Conservation (phyloP, 2,888 invertebrate genomes). For the Lysandra coridon region DNA sequence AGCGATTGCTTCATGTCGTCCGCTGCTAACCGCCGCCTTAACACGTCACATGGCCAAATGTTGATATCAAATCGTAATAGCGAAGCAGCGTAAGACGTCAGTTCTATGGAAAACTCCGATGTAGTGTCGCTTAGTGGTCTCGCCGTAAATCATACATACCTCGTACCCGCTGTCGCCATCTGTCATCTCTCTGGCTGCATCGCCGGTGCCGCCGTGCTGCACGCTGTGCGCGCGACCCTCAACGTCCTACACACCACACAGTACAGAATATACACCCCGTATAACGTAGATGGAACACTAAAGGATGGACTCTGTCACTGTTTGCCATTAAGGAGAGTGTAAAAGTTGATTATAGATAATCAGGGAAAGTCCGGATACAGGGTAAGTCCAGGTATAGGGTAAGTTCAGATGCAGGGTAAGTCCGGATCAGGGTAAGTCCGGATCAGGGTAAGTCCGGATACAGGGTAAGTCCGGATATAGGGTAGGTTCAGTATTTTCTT, state of each 20-base stretch:
- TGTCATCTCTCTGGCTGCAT: slow-evolving; percentile 54
- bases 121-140: no score
- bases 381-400: no score
- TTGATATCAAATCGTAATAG: no score
- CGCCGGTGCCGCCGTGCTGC: slow-evolving; percentile 69
- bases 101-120: no score
- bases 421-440: no score
- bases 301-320: slow-evolving; percentile 1
- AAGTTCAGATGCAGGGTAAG: no score
- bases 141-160: slow-evolving; percentile 49
- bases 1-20: no score
- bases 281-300: slow-evolving; percentile 13
- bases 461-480: no score
- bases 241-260: slow-evolving; percentile 56
- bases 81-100: no score
- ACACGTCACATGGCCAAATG: no score
- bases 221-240: slow-evolving; percentile 74
- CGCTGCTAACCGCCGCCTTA: no score
- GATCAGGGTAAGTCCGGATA: no score
- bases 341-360: neutral
- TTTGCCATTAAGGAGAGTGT: neutral
- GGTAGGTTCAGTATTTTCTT: neutral
- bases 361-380: neutral
- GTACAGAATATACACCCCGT: slow-evolving; percentile 9
- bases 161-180: slow-evolving; percentile 65